Evolutionary conservation across 2,888 invertebrate species (phyloP), one percentile per base, ranked within the genome.

Genomic region (Thereva nobilitata): DNA sequence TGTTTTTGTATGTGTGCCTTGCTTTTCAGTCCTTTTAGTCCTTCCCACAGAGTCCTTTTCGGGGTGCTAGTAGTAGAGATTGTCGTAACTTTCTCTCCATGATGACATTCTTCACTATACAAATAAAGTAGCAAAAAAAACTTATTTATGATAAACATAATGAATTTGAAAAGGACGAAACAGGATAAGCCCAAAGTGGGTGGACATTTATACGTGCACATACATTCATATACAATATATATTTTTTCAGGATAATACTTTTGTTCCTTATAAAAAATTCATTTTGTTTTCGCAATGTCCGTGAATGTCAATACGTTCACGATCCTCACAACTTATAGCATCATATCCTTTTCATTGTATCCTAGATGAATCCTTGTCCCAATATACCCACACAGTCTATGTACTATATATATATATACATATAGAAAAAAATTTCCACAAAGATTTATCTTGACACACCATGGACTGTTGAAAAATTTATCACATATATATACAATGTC

Each of bases 131-230:
- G 38, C n/a, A 38, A 53, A 53, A 50, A 61, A 61, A 61, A 61
- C n/a, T 50, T 61, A 61, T 61, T 61, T 61, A 61, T 61, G 50
- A 61, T 41, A 50, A 61, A 50, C 23, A 50, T 61, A 61, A 61
- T 61, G 61, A 61, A 61, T 61, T 61, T 61, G 44, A 38, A 50
- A 40, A 50, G 41, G 40, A 59, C 23, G 23, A 38, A 47, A 42
- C 47, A 49, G 5, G 61, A 10, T 50, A 10, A 9, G 50, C 50
- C 61, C 41, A 23, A 23, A 59, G 38, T 59, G 41, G 37, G 45
- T 12, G 35, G 57, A 59, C 34, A 59, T 35, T 45, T 45, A 37
- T 59, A 50, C 50, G 50, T 40, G 50, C 50, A 61, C 23, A 50
- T 45, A 61, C 50, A 61, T 50, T 61, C 40, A n/a, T 5, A 23